These are phyloP conservation scores for Pangasius macronema DNA, from an alignment of 2,797 vertebrate genomes.

Conservation along the genomic window DNA sequence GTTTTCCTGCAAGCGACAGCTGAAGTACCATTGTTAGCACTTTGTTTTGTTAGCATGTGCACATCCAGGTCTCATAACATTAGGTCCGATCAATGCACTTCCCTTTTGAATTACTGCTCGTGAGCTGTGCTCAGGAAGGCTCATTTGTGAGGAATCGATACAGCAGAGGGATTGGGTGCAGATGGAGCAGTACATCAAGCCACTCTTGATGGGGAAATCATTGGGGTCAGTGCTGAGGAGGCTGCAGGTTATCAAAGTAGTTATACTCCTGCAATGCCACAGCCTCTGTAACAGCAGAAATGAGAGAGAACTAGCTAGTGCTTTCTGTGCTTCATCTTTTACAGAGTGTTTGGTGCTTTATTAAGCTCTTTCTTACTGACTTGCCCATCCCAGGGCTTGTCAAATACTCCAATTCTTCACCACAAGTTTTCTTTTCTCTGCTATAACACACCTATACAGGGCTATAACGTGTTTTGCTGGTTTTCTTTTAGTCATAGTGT, in stretches of 20 bases:
- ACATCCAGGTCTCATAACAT: constrained; percentile 61
- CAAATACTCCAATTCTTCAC: background rate
- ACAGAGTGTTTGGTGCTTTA: background rate
- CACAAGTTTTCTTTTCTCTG: background rate
- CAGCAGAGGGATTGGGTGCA: constrained; percentile 57
- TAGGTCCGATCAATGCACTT: constrained; percentile 57
- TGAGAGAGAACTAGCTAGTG: constrained; percentile 23
- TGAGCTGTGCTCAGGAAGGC: constrained; percentile 54
- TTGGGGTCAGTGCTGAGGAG: constrained; percentile 60
- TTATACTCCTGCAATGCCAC: constrained; percentile 54
- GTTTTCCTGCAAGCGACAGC: constrained; percentile 45
- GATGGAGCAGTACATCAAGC: constrained; percentile 61
- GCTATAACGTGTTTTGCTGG: background rate
- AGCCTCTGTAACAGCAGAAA: constrained; percentile 33
- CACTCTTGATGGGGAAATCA: constrained; percentile 60
- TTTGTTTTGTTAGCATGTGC: constrained; percentile 62
- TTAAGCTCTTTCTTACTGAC: background rate
- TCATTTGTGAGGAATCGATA: constrained; percentile 59
- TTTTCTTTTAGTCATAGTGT: background rate
- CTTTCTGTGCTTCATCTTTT: constrained; percentile 12
- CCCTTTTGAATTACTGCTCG: constrained; percentile 61
- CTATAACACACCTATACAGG: background rate
- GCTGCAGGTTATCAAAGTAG: constrained; percentile 59
- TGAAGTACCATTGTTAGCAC: constrained; percentile 54
- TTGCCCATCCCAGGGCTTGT: background rate